phyloP scores from a whole-genome alignment of 1,140 invertebrate species.

The Parasteatoda tepidariorum region DNA sequence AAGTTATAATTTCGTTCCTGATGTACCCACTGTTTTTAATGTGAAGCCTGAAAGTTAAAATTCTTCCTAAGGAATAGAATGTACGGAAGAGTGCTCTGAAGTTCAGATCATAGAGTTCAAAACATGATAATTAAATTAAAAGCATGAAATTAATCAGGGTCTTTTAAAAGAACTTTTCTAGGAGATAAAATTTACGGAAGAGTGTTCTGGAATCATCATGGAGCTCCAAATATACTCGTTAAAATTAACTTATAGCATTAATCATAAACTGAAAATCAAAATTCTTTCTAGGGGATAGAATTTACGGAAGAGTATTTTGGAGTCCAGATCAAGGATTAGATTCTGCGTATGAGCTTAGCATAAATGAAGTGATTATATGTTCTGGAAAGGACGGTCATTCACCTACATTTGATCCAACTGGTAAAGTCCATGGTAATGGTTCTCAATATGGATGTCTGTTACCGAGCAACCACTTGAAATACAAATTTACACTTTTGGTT shows the following conservation, averaged over 20 bases:
- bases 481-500: slow-evolving; percentile 71
- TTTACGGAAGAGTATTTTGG: slow-evolving; percentile 72
- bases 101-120: slow-evolving; percentile 70
- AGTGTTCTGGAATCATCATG: slow-evolving; percentile 71
- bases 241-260: too few species aligned
- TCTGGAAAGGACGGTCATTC: slow-evolving; percentile 70
- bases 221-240: too few species aligned
- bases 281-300: slow-evolving; percentile 66
- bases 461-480: slow-evolving; percentile 67
- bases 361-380: slow-evolving; percentile 71
- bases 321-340: slow-evolving; percentile 70
- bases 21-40: too few species aligned
- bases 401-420: slow-evolving; percentile 71
- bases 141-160: too few species aligned
- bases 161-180: too few species aligned
- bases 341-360: slow-evolving; percentile 68
- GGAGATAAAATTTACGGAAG: slow-evolving; percentile 70
- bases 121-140: too few species aligned
- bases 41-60: too few species aligned
- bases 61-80: slow-evolving; percentile 67
- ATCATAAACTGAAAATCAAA: too few species aligned
- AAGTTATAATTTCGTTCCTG: too few species aligned
- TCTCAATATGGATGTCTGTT: slow-evolving; percentile 71
- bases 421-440: slow-evolving; percentile 69
- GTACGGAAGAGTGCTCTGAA: slow-evolving; percentile 71